Evolutionary conservation across 1,140 invertebrate genomes (phyloP).

Genomic region (Trichomalopsis sarcophagae): DNA sequence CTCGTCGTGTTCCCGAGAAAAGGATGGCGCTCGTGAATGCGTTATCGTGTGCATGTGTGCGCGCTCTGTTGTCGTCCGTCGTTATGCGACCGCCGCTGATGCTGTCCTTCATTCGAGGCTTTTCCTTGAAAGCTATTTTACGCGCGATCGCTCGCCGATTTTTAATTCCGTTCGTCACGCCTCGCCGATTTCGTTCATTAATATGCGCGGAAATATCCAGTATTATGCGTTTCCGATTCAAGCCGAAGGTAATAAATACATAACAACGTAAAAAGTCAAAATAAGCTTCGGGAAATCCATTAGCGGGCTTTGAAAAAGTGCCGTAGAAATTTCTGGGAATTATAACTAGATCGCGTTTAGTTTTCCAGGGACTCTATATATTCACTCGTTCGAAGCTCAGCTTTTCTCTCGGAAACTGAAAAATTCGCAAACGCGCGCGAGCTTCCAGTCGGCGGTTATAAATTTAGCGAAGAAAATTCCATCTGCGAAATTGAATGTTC

Average conservation of each 20-base stretch:
- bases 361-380: neutral
- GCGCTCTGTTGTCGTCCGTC: neutral
- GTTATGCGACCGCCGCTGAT: too few relatives aligned
- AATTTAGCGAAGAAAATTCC: constrained; percentile 34
- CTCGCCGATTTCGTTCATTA: too few relatives aligned
- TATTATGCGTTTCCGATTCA: too few relatives aligned
- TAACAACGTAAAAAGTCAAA: too few relatives aligned
- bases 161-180: neutral
- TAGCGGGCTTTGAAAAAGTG: too few relatives aligned
- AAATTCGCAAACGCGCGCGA: neutral
- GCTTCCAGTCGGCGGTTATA: neutral
- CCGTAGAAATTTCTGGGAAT: too few relatives aligned
- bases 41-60: neutral
- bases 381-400: neutral
- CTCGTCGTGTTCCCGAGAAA: neutral
- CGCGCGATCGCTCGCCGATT: neutral
- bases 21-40: neutral
- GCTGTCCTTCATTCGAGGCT: too few relatives aligned
- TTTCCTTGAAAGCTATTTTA: neutral
- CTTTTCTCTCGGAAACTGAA: neutral
- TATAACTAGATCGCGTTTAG: too few relatives aligned
- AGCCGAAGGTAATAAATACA: too few relatives aligned
- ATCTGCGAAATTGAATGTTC: constrained; percentile 41
- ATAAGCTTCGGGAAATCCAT: too few relatives aligned
- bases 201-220: too few relatives aligned